Base-by-base conservation (phyloP, 2,888 invertebrate genomes). In the Patella pellucida region DNA sequence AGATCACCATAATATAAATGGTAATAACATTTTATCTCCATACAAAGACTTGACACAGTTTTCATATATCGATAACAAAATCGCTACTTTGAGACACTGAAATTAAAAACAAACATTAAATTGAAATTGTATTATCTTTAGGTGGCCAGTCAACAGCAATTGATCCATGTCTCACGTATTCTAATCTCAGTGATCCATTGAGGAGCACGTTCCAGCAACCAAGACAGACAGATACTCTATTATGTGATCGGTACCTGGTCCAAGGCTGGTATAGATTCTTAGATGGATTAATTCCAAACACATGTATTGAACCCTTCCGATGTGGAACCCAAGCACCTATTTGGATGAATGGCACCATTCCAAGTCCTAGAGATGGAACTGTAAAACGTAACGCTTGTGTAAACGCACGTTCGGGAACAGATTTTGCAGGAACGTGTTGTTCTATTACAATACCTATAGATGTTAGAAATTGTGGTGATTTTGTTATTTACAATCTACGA, bases 311-410 rank as follows among this genome's bases (percentile, higher is more conserved):
- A 5, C 19, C 19, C 11, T 62, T 62, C 23, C 62, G 76, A 19
- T 81, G 81, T 69, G 81, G 81, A 1, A 81, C 81, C 0, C 76
- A 75, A 52, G 75, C 73, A 51, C 81, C 81, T 11, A 76, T 79
- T 19, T 79, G 79, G 81, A 5, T 79, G 76, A 69, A 68, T 23
- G 78, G 81, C 12, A 52, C 51, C 11, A 75, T 79, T 50, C 81
- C 81, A 3, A 69, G 62, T 23, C 56, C 56, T 3, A 62, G 31
- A 19, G 69, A 74, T 23, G 74, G 72, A 68, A 62, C 31, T 14
- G 77, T 77, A 69, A 52, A 27, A 56, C 27, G 71, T 14, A 62
- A 50, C n/a, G 76, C 72, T n/a, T 79, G 79, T 50, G 79, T 72
- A 16, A 79, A 79, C 56, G 73, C 77, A 15, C 54, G 70, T 2